phyloP scores from a whole-genome alignment of 2,888 invertebrate genomes.

The Nymphalis urticae region DNA sequence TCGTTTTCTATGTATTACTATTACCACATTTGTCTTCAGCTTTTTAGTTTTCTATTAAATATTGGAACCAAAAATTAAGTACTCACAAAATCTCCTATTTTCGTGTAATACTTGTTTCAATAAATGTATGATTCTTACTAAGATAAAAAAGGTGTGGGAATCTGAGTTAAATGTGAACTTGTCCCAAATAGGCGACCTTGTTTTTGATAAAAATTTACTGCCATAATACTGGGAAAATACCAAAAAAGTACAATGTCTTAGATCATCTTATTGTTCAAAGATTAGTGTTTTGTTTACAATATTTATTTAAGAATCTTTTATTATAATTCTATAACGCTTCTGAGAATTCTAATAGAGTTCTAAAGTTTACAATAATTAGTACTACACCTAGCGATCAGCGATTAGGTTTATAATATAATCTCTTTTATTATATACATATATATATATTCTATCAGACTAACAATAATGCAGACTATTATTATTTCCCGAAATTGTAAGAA shows the following conservation, averaged over 20 bases:
- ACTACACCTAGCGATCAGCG: too few relatives aligned
- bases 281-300: conserved; percentile 17
- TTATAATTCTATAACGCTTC: conserved; percentile 5
- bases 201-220: conserved; percentile 18
- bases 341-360: neutral
- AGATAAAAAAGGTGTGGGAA: conserved; percentile 6
- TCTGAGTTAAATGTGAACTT: conserved; percentile 25
- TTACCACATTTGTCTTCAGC: too few relatives aligned
- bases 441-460: too few relatives aligned
- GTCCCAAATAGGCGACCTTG: conserved; percentile 7
- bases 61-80: too few relatives aligned
- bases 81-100: too few relatives aligned
- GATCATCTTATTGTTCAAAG: conserved; percentile 16
- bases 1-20: too few relatives aligned
- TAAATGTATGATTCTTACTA: neutral
- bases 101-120: neutral
- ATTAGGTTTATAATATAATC: too few relatives aligned
- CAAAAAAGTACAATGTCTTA: conserved; percentile 11
- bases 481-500: too few relatives aligned
- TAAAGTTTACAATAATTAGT: too few relatives aligned
- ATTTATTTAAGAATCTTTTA: conserved; percentile 12
- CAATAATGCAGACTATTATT: too few relatives aligned
- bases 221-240: conserved; percentile 30
- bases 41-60: too few relatives aligned
- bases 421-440: too few relatives aligned